Evolutionary conservation across 2,888 invertebrate species (phyloP).

Genomic region (Anticlea derivata): DNA sequence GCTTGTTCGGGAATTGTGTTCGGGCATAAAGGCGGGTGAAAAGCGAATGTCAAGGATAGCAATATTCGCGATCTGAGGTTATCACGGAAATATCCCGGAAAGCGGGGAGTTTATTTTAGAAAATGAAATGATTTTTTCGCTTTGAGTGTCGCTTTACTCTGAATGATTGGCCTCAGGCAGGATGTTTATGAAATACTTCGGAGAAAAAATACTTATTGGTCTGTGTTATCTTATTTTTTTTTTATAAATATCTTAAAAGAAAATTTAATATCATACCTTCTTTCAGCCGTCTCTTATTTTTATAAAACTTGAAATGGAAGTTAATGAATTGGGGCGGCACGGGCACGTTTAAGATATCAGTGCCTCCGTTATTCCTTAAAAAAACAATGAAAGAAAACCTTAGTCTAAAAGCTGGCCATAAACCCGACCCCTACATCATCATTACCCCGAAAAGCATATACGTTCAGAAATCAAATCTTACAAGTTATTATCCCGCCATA

Average conservation of each 20-base stretch:
- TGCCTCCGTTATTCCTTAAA: neutral
- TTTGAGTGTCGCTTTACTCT: slow-evolving; percentile 8
- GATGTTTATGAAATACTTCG: slow-evolving; percentile 3
- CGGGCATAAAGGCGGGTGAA: slow-evolving; percentile 28
- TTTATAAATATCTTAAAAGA: no score
- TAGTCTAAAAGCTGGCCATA: neutral
- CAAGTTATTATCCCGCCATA: slow-evolving; percentile 27
- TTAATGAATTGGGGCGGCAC: no score
- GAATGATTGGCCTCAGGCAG: slow-evolving; percentile 1
- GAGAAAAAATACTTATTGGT: neutral
- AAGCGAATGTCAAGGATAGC: slow-evolving; percentile 53
- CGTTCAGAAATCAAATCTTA: slow-evolving; percentile 21
- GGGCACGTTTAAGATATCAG: no score
- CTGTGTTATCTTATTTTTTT: neutral
- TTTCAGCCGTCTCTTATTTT: no score
- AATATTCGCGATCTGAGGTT: slow-evolving; percentile 21
- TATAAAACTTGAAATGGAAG: no score
- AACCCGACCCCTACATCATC: slow-evolving; percentile 18
- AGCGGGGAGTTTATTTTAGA: slow-evolving; percentile 16
- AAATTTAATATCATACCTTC: no score
- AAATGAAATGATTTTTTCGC: neutral
- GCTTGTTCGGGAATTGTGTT: slow-evolving; percentile 39
- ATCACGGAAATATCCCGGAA: slow-evolving; percentile 6
- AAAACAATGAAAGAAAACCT: neutral
- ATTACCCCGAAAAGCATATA: slow-evolving; percentile 21